phyloP scores from a whole-genome alignment of 2,113 vertebrate species.

The Gorsachius goisagi region DNA sequence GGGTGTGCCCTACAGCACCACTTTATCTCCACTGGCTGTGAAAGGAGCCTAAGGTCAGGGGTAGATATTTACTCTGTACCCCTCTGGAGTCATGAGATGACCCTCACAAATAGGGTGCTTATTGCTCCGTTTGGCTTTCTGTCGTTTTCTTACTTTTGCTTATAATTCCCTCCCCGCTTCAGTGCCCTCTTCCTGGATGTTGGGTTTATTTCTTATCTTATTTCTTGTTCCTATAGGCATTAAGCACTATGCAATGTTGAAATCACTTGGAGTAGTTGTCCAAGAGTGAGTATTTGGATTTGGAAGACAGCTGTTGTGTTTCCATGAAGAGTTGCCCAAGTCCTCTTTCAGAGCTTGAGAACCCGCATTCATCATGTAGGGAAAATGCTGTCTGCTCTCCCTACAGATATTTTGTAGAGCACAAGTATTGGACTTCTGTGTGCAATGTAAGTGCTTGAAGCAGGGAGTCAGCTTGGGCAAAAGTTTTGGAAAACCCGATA shows the following conservation, averaged over 20 bases:
- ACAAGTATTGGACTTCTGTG: not conserved
- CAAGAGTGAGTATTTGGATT: not conserved
- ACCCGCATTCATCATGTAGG: not conserved
- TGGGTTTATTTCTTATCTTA: not conserved
- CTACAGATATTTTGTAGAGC: not conserved
- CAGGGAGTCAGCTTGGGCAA: not conserved
- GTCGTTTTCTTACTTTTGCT: not conserved
- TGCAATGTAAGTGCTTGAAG: not conserved
- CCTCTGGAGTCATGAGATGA: not conserved
- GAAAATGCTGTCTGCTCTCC: not conserved
- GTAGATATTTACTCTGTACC: not conserved
- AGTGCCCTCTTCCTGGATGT: not conserved
- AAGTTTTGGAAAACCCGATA: not conserved
- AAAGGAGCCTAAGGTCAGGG: not conserved
- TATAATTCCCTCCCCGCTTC: not conserved
- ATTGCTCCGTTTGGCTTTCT: not conserved
- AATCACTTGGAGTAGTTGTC: not conserved
- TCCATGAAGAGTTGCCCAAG: not conserved
- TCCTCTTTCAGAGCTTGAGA: not conserved
- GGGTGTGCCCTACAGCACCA: not conserved
- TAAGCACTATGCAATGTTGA: not conserved
- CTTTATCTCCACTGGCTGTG: not conserved
- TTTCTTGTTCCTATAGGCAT: not conserved
- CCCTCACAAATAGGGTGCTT: not conserved
- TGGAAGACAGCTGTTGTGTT: not conserved